Percentiles rank a stretch among this genome's conserved stretches.
These are phyloP conservation scores for Himalopsyche phryganea DNA, from an alignment of 1,140 invertebrate species.

Conservation along the genomic window DNA sequence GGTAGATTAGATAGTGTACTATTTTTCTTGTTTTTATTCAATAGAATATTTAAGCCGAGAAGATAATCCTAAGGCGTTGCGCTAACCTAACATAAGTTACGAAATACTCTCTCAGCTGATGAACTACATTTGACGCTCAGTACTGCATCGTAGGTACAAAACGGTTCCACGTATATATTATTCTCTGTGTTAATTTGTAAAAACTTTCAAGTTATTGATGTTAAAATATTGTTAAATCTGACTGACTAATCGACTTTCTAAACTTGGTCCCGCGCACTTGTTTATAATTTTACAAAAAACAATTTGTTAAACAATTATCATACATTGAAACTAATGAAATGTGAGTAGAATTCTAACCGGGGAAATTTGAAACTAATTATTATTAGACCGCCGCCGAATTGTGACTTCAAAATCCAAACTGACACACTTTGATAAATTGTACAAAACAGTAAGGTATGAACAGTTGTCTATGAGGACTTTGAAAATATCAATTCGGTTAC, in stretches of 20 bases:
- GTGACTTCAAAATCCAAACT: too few species aligned
- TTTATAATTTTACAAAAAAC: slow-evolving; percentile 22
- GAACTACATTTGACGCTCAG: slow-evolving; percentile 4
- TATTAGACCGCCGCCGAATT: too few species aligned
- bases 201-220: slow-evolving; percentile 1
- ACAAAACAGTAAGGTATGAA: too few species aligned
- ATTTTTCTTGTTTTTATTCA: too few species aligned
- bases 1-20: too few species aligned
- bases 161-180: slow-evolving; percentile 7
- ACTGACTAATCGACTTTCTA: slow-evolving; percentile 9
- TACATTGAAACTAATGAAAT: slow-evolving; percentile 1
- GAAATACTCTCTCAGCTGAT: too few species aligned
- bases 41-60: too few species aligned
- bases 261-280: slow-evolving; percentile 33
- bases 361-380: not conserved
- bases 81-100: slow-evolving; percentile 3
- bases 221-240: slow-evolving; percentile 11
- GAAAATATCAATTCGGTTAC: too few species aligned
- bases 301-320: too few species aligned
- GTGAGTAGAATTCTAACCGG: not conserved
- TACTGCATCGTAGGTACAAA: slow-evolving; percentile 21
- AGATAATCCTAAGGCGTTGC: not conserved
- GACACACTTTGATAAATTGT: too few species aligned
- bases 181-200: slow-evolving; percentile 5
- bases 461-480: too few species aligned